Base-by-base conservation (phyloP, 1,140 invertebrate species). In the Pararge aegeria region DNA sequence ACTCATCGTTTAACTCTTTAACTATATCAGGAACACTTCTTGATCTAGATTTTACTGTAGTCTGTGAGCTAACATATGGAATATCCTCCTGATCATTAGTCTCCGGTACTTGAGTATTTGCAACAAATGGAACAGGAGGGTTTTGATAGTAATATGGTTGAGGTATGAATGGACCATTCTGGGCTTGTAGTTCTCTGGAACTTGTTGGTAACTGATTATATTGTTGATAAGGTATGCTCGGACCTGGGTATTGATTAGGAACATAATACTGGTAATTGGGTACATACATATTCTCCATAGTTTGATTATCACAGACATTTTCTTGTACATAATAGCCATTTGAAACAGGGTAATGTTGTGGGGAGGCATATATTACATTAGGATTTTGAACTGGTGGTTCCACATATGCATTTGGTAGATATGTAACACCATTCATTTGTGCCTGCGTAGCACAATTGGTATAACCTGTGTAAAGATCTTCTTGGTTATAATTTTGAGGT, bases 21-120 rank as follows among this genome's bases (percentile, higher is more conserved):
- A 95, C 89, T 78, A 96, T 94, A 77, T 94, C 92, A 1, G 94
- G 94, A 37, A 95, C 94, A 85, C 93, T 94, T 67, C 92, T 90
- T 5, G 92, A 92, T 46, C 93, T 90, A 19, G 83, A 85, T 65
- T 90, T 92, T 12, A 81, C 78, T 46, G 75, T 77, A 53, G 75
- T 74, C 19, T 87, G 76, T 20, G 69, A 67, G 55, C 84, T 78
- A 50, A 78, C 44, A 51, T 68, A 46, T 12, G 57, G 50, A 68
- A 56, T 60, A 75, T 73, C 52, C 61, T 75, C 65, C 75, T 77
- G 56, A 73, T 81, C 70, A 67, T 76, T 73, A 74, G 75, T 10
- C 81, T 73, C 70, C 15, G 59, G 61, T 9, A 60, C 53, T 54
- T 64, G 54, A 18, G 63, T 52, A 18, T 63, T 65, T 51, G 64